These are phyloP conservation scores for Callorhinus ursinus DNA, from an alignment of 2,113 vertebrate species.

Conservation along the genomic window DNA sequence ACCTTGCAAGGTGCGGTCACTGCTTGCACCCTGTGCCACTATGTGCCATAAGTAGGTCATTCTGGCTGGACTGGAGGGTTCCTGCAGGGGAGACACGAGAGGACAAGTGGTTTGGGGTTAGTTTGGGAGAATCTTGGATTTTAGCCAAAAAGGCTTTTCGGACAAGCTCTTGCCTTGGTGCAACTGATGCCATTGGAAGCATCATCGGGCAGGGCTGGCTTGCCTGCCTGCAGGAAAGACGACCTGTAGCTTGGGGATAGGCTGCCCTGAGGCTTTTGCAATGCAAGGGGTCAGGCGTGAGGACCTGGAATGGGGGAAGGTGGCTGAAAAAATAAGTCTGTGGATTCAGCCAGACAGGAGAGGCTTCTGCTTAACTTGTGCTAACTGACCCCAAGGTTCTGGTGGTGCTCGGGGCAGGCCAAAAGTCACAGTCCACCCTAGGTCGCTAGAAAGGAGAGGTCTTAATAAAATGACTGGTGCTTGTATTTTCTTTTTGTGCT, in stretches of 20 bases:
- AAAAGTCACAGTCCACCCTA: neutral
- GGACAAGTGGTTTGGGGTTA: neutral
- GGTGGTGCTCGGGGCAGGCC: too few species aligned
- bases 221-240: neutral
- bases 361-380: neutral
- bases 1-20: neutral
- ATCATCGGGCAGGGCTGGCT: neutral
- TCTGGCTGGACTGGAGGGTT: neutral
- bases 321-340: neutral
- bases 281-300: neutral
- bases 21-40: accelerated
- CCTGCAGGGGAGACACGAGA: neutral
- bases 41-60: neutral
- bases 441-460: neutral
- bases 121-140: neutral
- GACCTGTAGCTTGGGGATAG: neutral
- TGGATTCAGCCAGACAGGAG: neutral
- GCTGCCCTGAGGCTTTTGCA: neutral
- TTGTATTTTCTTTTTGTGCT: neutral
- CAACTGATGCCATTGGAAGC: neutral
- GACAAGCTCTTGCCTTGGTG: neutral
- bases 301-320: neutral
- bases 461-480: neutral
- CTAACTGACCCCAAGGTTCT: neutral
- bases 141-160: neutral